Evolutionary conservation across 1,140 invertebrate genomes (phyloP), one percentile per base, ranked within the genome.

Genomic region (Aphidius ervi): DNA sequence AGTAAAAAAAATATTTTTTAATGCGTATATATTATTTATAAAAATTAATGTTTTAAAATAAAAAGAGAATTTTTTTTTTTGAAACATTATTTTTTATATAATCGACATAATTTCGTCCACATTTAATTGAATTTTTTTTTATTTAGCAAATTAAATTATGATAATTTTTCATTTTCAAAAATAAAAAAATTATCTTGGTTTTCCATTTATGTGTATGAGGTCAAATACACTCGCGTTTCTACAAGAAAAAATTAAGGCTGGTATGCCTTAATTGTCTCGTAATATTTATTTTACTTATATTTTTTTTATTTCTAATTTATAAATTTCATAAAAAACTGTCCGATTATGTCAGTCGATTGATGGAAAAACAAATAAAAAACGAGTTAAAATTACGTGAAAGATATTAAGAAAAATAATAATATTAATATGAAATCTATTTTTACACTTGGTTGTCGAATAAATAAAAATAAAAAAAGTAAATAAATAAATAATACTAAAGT

Each of bases 351-450:
- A 58, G 55, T 60, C 46, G n/a, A 56, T 23, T 59, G 9, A 56
- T 63, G 45, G 58, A 58, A 63, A 49, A 50, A 53, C 63, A 55
- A 63, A 58, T 63, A 46, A 62, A 42, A 57, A 20, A 56, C 54
- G 39, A 47, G 49, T 60, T 50, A 39, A 56, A 50, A 52, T n/a
- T 39, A 61, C 40, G 56, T 37, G 61, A 62, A 61, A 58, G 56
- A 48, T 42, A 56, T 48, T 45, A 45, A 45, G 61, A 63, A 60
- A 52, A 48, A 65, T 47, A 66, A 57, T 58, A 62, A 60, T 58
- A 62, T 40, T 42, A 63, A 62, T 63, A 60, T 65, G 67, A 68
- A 70, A 70, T 74, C 66, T 74, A 74, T 74, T 74, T 74, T 74
- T 74, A 73, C 73, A 74, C 70, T 71, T 69, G 68, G 61, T 72